These are phyloP conservation scores for Phlogophora meticulosa DNA, from an alignment of 2,888 invertebrate genomes.

Conservation along the genomic window DNA sequence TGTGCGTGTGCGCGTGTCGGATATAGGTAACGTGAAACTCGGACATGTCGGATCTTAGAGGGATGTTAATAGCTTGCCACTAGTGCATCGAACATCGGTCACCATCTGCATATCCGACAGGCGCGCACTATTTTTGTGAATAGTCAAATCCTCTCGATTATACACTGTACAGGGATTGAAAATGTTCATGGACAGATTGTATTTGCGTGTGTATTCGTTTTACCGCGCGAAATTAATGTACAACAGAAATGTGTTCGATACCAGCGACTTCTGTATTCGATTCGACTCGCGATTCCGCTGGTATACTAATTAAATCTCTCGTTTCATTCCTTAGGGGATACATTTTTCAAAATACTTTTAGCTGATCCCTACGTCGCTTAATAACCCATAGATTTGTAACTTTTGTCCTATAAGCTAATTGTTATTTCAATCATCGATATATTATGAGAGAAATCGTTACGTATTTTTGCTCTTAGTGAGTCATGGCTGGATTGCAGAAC, in stretches of 20 bases:
- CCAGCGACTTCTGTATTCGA: slow-evolving; percentile 31
- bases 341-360: not conserved
- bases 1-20: slow-evolving; percentile 59
- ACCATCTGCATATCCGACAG: slow-evolving; percentile 34
- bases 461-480: not conserved
- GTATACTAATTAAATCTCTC: slow-evolving; percentile 3
- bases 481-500: not conserved
- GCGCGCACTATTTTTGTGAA: slow-evolving; percentile 62
- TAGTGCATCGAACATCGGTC: not conserved
- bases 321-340: not conserved
- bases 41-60: not conserved
- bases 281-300: slow-evolving; percentile 2
- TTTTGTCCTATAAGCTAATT: too few relatives aligned
- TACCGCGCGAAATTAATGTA: slow-evolving; percentile 40
- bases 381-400: not conserved
- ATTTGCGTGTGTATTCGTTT: slow-evolving; percentile 59
- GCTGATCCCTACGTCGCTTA: not conserved
- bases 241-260: slow-evolving; percentile 46
- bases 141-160: slow-evolving; percentile 76
- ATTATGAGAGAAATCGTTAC: not conserved
- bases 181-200: slow-evolving; percentile 69
- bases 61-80: not conserved
- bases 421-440: not conserved
- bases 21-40: slow-evolving; percentile 30
- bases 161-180: slow-evolving; percentile 81